phyloP scores from a whole-genome alignment of 2,113 vertebrate species.

The Salvelinus sp. region DNA sequence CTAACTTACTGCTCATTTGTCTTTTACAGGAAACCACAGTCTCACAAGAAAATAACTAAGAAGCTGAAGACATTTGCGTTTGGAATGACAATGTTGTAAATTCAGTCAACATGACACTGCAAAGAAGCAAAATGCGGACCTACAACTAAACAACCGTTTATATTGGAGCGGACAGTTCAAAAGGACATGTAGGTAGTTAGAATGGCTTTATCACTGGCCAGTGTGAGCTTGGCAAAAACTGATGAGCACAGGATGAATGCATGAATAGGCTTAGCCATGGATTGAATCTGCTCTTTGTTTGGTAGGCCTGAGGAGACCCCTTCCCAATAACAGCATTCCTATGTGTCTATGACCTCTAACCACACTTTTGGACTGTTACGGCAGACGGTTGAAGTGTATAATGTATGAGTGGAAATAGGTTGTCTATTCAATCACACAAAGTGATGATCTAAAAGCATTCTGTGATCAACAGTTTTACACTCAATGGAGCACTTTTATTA shows the following conservation, averaged over 20 bases:
- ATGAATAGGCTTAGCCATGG: slow-evolving; percentile 72
- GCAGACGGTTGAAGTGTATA: slow-evolving; percentile 44
- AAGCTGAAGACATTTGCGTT: slow-evolving; percentile 14
- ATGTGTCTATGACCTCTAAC: slow-evolving; percentile 60
- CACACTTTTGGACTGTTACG: slow-evolving; percentile 64
- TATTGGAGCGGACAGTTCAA: slow-evolving; percentile 54
- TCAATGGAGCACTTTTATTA: slow-evolving; percentile 40
- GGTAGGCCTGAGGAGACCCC: slow-evolving; percentile 63
- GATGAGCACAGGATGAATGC: slow-evolving; percentile 65
- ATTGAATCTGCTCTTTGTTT: slow-evolving; percentile 74
- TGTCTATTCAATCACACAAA: slow-evolving; percentile 32
- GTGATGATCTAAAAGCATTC: no score
- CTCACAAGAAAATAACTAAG: slow-evolving; percentile 92
- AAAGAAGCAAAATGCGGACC: slow-evolving; percentile 27
- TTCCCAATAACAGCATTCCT: slow-evolving; percentile 77
- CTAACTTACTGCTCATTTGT: not conserved
- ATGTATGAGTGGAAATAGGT: slow-evolving; percentile 25
- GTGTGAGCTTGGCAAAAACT: slow-evolving; percentile 63
- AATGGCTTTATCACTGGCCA: slow-evolving; percentile 64
- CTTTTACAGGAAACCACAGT: slow-evolving; percentile 70
- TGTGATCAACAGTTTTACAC: slow-evolving; percentile 40
- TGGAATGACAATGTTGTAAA: slow-evolving; percentile 32
- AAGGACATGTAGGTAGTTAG: slow-evolving; percentile 67
- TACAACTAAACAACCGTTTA: slow-evolving; percentile 45
- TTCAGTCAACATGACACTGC: slow-evolving; percentile 17